Evolutionary conservation across 2,888 invertebrate genomes (phyloP), one percentile per base, ranked within the genome.

Genomic region (Hirtodrosophila confusa): DNA sequence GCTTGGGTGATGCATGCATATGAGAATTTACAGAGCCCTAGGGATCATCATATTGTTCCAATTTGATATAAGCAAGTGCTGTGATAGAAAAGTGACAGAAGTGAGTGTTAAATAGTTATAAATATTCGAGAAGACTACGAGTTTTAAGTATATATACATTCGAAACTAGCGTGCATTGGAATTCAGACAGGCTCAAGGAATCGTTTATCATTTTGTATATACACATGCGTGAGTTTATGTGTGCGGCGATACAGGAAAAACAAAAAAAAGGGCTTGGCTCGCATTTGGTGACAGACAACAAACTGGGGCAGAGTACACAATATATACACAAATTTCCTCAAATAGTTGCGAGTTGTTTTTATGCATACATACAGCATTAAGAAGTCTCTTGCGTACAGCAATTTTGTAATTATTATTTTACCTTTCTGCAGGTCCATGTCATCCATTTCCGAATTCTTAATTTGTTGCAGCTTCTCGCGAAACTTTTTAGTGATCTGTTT

Each of bases 371-470:
- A 56, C n/a, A 43, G 11, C 8, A 39, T 12, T 53, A 8, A 17
- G 17, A 17, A 17, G 17, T 17, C 17, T 17, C 17, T 2, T 17
- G 2, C 2, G 9, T 31, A 31, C 3, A 7, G 8, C 9, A 35
- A 12, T 7, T 7, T n/a, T 10, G 3, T 78, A 17, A 17, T 17
- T 17, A 17, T 17, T 17, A 17, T 17, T 17, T 17, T 17, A 91
- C 92, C 92, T 88, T 92, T 92, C 67, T 90, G 91, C 64, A 92
- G 78, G 66, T 92, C 91, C 92, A 92, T 92, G 68, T 91, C 90
- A 71, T 97, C 97, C 95, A 97, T 96, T 89, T 97, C 96, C 5
- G 95, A 93, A 89, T 97, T 97, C 86, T 95, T 95, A 78, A 98
- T 96, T 76, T 95, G 94, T 86, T 95, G 94, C 45, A 98, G 92